phyloP scores from a whole-genome alignment of 2,888 invertebrate species.

The Microplitis deprimator region DNA sequence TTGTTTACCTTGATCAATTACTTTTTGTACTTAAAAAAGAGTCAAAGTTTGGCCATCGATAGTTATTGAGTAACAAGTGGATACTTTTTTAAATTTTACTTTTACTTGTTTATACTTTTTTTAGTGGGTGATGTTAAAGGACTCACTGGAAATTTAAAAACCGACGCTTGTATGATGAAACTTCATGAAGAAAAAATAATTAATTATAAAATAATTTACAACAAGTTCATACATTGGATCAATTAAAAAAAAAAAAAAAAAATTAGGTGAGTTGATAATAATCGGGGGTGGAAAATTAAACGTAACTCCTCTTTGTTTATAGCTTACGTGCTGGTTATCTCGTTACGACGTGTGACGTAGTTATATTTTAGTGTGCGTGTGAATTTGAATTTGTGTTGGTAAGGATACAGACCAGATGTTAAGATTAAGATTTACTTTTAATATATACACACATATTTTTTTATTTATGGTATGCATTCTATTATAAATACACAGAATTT shows the following conservation, averaged over 20 bases:
- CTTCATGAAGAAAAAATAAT: neutral
- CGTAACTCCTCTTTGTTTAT: neutral
- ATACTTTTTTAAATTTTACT: neutral
- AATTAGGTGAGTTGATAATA: neutral
- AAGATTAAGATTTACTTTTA: neutral
- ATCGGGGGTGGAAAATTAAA: neutral
- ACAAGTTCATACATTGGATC: neutral
- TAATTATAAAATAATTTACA: neutral
- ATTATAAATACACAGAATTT: neutral
- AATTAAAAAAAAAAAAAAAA: neutral
- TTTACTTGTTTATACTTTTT: neutral
- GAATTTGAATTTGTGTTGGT: neutral
- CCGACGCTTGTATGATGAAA: neutral
- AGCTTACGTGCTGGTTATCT: neutral
- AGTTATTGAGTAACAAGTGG: no score
- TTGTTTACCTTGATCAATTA: neutral
- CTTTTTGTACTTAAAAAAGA: neutral
- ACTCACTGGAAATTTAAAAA: neutral
- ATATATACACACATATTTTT: neutral
- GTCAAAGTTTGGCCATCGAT: no score
- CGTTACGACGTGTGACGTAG: neutral
- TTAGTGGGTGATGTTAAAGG: neutral
- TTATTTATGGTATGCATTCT: neutral
- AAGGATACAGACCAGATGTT: neutral
- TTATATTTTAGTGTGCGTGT: neutral